Conservation (phyloP, 2,797 vertebrate genomes). For the Cynopterus sphinx region DNA sequence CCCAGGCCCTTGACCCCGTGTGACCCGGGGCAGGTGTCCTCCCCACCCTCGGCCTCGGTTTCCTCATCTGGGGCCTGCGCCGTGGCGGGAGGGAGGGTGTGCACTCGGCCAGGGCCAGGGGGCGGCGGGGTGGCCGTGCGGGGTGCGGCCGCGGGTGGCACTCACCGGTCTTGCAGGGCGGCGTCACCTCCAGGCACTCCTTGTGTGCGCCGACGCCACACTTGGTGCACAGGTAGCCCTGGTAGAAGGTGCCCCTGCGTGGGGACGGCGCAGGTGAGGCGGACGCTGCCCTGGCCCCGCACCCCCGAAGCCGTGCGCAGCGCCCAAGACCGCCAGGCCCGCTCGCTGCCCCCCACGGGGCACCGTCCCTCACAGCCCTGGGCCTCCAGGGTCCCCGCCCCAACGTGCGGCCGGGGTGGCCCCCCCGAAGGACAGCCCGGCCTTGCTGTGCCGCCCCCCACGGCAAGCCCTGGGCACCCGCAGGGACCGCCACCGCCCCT, state of each 20-base stretch:
- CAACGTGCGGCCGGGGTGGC: fast-evolving
- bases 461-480: fast-evolving
- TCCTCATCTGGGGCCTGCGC: background rate
- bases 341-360: fast-evolving
- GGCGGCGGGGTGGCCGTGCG: fast-evolving
- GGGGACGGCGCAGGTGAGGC: fast-evolving
- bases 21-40: background rate
- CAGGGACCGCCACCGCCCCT: fast-evolving
- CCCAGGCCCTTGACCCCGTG: background rate
- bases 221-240: constrained; percentile 96
- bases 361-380: fast-evolving
- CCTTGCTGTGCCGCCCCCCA: fast-evolving
- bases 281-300: fast-evolving
- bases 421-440: too few relatives aligned
- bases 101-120: fast-evolving
- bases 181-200: constrained; percentile 96
- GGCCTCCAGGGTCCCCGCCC: fast-evolving
- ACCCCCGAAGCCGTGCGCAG: fast-evolving
- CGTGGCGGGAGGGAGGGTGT: fast-evolving
- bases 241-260: constrained; percentile 96
- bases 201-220: constrained; percentile 97
- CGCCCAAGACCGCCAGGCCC: background rate
- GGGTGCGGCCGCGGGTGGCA: background rate
- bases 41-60: background rate
- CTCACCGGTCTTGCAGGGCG: constrained; percentile 97